Evolutionary conservation across 1,140 invertebrate genomes (phyloP).

Genomic region (Drosophila neocordata): DNA sequence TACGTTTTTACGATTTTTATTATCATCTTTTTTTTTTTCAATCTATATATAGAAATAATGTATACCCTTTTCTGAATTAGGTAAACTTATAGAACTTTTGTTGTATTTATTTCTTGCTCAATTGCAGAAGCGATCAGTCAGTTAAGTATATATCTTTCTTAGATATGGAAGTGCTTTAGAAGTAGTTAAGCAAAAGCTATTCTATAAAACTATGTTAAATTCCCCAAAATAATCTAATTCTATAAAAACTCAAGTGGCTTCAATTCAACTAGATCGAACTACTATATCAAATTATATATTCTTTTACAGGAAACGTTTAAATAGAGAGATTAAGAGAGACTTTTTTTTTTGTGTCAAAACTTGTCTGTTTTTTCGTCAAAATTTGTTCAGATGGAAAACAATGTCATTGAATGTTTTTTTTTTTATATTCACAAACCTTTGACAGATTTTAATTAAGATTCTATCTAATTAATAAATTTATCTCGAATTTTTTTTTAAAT

Average conservation of each 20-base stretch:
- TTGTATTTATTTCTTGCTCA: too few relatives aligned
- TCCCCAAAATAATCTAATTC: neutral
- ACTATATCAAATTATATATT: neutral
- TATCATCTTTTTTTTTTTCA: conserved; percentile 37
- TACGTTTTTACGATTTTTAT: conserved; percentile 60
- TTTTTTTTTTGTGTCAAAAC: too few relatives aligned
- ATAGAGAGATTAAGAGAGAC: too few relatives aligned
- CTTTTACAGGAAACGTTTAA: too few relatives aligned
- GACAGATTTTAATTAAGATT: too few relatives aligned
- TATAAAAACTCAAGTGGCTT: neutral
- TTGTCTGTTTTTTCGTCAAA: too few relatives aligned
- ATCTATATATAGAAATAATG: conserved; percentile 9
- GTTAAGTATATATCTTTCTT: neutral
- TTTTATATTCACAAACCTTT: too few relatives aligned
- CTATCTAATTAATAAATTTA: too few relatives aligned
- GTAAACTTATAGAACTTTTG: conserved; percentile 17
- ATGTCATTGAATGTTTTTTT: too few relatives aligned
- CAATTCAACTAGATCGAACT: conserved; percentile 4
- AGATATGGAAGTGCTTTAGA: too few relatives aligned
- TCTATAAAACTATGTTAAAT: neutral
- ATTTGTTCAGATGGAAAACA: too few relatives aligned
- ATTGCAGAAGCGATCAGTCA: neutral
- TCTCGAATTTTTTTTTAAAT: too few relatives aligned
- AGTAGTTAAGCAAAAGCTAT: neutral
- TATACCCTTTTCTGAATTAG: conserved; percentile 18